Conservation (phyloP, 1,140 invertebrate genomes). For the Drosophila simulans region DNA sequence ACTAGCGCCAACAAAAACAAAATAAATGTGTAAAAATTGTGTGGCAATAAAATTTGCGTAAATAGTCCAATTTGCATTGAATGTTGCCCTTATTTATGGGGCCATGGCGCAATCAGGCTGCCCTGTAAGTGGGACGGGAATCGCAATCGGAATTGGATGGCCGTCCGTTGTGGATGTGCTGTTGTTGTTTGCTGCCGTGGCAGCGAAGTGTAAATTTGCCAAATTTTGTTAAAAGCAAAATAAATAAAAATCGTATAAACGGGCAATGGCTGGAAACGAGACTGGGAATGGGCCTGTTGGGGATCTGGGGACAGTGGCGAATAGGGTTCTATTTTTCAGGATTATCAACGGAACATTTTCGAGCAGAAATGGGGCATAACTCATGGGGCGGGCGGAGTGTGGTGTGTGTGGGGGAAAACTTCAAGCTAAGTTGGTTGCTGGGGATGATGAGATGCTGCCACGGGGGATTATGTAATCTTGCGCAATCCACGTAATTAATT, state of each 20-base stretch:
- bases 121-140: slow-evolving; percentile 21
- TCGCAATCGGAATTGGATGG: slow-evolving; percentile 7
- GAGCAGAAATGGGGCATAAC: slow-evolving; percentile 39
- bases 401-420: slow-evolving; percentile 1
- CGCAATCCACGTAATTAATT: slow-evolving; percentile 50
- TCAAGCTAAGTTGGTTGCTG: slow-evolving; percentile 7
- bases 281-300: slow-evolving; percentile 25
- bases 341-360: slow-evolving; percentile 61
- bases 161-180: slow-evolving; percentile 9
- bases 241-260: slow-evolving; percentile 59
- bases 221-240: slow-evolving; percentile 76
- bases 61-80: slow-evolving; percentile 83
- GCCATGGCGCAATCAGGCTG: slow-evolving; percentile 55
- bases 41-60: slow-evolving; percentile 81
- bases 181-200: slow-evolving; percentile 29
- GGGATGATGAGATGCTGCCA: slow-evolving; percentile 13
- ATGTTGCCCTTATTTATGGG: slow-evolving; percentile 76
- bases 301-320: slow-evolving; percentile 11
- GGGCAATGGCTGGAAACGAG: slow-evolving; percentile 31
- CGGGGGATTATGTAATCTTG: slow-evolving; percentile 47
- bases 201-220: slow-evolving; percentile 76
- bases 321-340: slow-evolving; percentile 20
- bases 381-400: neutral
- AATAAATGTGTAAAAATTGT: slow-evolving; percentile 78
- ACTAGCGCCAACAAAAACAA: slow-evolving; percentile 61